Evolutionary conservation across 2,113 vertebrate genomes (phyloP).

Genomic region (Caloenas nicobarica): DNA sequence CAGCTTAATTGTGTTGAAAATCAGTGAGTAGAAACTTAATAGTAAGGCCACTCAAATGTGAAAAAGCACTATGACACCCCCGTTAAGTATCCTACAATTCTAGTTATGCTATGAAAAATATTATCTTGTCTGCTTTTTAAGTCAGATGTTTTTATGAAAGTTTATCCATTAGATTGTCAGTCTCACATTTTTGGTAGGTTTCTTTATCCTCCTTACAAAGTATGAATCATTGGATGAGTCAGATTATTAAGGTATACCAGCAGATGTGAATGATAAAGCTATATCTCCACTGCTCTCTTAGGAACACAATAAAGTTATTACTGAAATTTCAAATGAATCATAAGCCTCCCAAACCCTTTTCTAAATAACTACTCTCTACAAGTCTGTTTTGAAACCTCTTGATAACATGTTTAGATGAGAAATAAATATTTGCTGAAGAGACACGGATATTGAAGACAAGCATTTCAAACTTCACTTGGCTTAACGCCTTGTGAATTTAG

Average conservation of each 20-base stretch:
- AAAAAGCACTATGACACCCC: neutral
- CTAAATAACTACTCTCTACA: neutral
- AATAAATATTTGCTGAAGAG: neutral
- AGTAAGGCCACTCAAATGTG: neutral
- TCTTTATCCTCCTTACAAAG: neutral
- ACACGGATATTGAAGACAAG: neutral
- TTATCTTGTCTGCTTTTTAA: neutral
- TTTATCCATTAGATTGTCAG: neutral
- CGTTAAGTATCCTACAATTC: neutral
- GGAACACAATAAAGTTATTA: constrained; percentile 43
- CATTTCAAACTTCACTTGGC: neutral
- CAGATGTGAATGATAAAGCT: constrained; percentile 48
- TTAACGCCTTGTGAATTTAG: neutral
- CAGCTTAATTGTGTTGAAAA: neutral
- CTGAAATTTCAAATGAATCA: constrained; percentile 48
- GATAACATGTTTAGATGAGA: neutral
- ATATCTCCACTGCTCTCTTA: constrained; percentile 48
- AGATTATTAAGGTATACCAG: constrained; percentile 35
- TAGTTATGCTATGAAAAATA: neutral
- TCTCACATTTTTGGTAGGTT: constrained; percentile 1
- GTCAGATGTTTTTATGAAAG: neutral
- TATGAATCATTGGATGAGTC: constrained; percentile 36
- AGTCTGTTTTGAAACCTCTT: neutral
- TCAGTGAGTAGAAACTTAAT: neutral
- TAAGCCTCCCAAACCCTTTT: constrained; percentile 8